phyloP scores from a whole-genome alignment of 2,797 vertebrate genomes.

The Amblyraja radiata region DNA sequence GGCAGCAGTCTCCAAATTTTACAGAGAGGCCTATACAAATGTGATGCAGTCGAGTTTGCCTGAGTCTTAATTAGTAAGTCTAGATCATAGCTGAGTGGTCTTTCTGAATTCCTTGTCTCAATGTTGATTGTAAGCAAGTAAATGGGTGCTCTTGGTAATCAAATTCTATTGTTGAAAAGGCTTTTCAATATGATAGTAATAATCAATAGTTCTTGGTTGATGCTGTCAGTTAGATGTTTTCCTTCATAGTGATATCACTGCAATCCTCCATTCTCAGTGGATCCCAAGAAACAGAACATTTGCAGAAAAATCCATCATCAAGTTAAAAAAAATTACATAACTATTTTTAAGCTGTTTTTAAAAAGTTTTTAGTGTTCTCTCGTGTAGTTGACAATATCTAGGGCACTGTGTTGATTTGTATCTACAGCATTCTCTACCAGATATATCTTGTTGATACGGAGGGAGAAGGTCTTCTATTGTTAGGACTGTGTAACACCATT shows the following conservation, averaged over 20 bases:
- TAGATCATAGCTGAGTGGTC: background rate
- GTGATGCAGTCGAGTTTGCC: background rate
- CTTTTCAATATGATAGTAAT: background rate
- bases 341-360: background rate
- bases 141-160: background rate
- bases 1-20: background rate
- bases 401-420: background rate
- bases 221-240: background rate
- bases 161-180: background rate
- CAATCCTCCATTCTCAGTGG: background rate
- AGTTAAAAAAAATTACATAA: background rate
- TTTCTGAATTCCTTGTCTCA: background rate
- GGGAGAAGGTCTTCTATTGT: too few species aligned
- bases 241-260: too few species aligned
- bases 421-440: background rate
- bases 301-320: background rate
- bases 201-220: background rate
- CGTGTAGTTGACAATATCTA: background rate
- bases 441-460: background rate
- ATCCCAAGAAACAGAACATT: background rate
- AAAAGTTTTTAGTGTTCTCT: background rate
- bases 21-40: background rate
- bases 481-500: background rate
- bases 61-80: background rate
- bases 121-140: background rate